Conservation (phyloP, 2,113 vertebrate species). For the Ciconia boyciana region DNA sequence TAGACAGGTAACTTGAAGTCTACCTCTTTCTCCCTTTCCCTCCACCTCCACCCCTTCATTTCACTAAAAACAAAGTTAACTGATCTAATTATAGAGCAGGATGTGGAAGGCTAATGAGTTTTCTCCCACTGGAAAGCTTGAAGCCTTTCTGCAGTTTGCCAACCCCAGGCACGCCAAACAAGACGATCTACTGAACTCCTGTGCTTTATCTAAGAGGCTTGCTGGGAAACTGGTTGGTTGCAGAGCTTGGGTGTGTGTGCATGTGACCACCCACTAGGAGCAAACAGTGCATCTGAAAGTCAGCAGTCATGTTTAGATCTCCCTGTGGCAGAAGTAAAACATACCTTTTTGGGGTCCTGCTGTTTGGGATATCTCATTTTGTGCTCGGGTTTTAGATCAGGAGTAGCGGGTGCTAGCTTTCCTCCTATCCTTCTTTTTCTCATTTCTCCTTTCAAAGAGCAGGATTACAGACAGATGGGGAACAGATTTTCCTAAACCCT, state of each 20-base stretch:
- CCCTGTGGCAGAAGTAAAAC: background rate
- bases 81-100: background rate
- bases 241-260: background rate
- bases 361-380: background rate
- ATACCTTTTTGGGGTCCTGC: background rate
- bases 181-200: background rate
- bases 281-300: background rate
- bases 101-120: background rate
- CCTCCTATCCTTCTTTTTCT: background rate
- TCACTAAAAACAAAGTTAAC: background rate
- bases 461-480: background rate
- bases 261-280: background rate
- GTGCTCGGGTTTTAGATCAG: background rate
- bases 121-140: background rate
- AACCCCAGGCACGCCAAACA: background rate
- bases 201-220: background rate
- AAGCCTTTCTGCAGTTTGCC: background rate
- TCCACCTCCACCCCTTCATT: background rate
- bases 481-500: background rate
- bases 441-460: background rate
- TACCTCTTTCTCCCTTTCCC: background rate
- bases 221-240: background rate
- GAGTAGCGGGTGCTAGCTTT: background rate
- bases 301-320: background rate
- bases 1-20: constrained; percentile 67